Conservation (phyloP, 2,888 invertebrate genomes). For the Leptopilina syphax region DNA sequence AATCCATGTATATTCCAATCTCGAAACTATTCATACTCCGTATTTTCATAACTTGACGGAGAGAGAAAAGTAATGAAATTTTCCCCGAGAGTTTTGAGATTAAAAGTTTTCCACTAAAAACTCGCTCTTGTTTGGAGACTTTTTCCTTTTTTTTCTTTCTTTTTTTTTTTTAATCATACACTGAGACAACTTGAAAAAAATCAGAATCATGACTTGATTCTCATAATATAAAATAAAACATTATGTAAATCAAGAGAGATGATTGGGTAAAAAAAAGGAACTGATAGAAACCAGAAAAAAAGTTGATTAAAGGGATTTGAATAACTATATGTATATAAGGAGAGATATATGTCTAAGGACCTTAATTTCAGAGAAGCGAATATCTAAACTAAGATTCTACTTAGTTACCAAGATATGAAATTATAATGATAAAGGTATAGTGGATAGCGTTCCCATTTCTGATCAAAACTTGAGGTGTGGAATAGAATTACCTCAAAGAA, state of each 20-base stretch:
- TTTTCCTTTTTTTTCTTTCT: no score
- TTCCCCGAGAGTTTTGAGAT: not conserved
- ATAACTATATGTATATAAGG: not conserved
- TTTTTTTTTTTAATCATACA: slow-evolving; percentile 3
- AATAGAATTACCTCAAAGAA: slow-evolving; percentile 19
- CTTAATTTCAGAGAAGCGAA: not conserved
- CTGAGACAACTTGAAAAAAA: not conserved
- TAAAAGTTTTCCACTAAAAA: slow-evolving; percentile 17
- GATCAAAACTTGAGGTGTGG: slow-evolving; percentile 6
- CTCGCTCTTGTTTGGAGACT: slow-evolving; percentile 2
- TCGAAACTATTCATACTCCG: slow-evolving; percentile 2
- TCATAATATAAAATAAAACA: not conserved
- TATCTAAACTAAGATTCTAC: slow-evolving; percentile 5
- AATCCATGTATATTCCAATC: slow-evolving; percentile 7
- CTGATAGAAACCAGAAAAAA: not conserved
- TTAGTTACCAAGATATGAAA: not conserved
- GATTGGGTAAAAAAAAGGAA: not conserved
- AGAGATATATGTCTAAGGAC: not conserved
- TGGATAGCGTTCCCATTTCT: slow-evolving; percentile 8
- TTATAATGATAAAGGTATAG: not conserved
- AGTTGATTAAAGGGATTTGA: not conserved
- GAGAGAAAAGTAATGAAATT: slow-evolving; percentile 12
- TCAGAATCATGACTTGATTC: not conserved
- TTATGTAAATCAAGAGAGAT: not conserved
- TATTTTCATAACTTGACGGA: slow-evolving; percentile 1